These are phyloP conservation scores for Lamprotornis superbus DNA, from an alignment of 2,113 vertebrate species.

Conservation along the genomic window DNA sequence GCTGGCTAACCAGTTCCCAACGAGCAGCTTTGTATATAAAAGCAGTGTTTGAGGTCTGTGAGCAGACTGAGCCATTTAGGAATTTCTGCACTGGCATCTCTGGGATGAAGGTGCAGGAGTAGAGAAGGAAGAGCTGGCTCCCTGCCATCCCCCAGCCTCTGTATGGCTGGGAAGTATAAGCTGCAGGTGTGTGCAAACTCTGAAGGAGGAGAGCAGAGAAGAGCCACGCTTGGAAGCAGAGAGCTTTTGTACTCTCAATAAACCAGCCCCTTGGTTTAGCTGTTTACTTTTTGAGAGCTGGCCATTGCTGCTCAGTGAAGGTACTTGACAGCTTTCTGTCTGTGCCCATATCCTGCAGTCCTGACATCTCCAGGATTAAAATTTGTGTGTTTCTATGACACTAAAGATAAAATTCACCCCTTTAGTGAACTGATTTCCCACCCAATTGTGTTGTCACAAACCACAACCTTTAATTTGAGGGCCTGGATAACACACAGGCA, in stretches of 20 bases:
- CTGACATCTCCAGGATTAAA: not conserved
- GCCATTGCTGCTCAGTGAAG: not conserved
- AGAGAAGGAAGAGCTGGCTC: not conserved
- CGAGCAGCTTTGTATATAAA: not conserved
- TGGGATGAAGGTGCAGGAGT: not conserved
- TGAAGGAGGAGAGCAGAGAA: not conserved
- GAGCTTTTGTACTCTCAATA: not conserved
- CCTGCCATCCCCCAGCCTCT: not conserved
- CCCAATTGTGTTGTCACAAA: not conserved
- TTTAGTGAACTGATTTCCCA: not conserved
- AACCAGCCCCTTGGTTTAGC: not conserved
- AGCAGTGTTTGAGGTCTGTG: not conserved
- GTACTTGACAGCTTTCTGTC: not conserved
- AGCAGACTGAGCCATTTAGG: not conserved
- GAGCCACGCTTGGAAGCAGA: not conserved
- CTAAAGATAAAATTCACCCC: not conserved
- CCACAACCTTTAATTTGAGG: not conserved
- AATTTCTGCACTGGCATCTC: not conserved
- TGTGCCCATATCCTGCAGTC: not conserved
- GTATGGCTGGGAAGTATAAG: too few species aligned
- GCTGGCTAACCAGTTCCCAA: not conserved
- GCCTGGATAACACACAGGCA: not conserved
- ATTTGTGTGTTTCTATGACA: not conserved
- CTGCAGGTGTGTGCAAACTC: not conserved
- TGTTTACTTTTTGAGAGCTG: not conserved